Base-by-base conservation (phyloP, 2,888 invertebrate genomes). In the Apotomis capreana region DNA sequence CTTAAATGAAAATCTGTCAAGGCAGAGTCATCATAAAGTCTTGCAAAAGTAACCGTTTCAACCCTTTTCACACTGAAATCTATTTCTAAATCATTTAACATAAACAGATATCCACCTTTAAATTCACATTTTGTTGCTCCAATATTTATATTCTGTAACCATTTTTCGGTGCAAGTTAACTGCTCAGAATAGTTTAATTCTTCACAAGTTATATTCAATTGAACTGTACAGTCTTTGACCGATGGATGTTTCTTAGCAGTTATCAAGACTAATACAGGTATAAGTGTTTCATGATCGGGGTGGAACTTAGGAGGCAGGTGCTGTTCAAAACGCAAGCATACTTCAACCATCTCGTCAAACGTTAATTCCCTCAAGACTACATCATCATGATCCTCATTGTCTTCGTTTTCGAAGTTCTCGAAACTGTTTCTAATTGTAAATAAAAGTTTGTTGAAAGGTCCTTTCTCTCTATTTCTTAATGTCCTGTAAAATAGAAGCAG, bases 11-110 rank as follows among this genome's bases (percentile, higher is more conserved):
- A 59, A 9, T 59, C 59, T 5, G 40, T 44, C 40, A 59, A n/a
- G 3, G 40, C n/a, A 10, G 36, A 26, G 13, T 59, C 59, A 59
- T 59, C 60, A 60, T 60, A 58, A 58, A 60, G 60, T 9, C 10
- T 60, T 60, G 60, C 59, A 13, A 59, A 59, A 40, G 59, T 59
- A 59, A 59, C 40, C 40, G 44, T 15, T 59, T 59, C 44, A 40
- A 40, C 8, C 13, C 40, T 40, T 40, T 40, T 59, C 13, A 40
- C 13, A 13, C 10, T 55, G 15, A 55, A 36, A 55, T 55, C 26
- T 55, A 55, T 55, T 55, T 55, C 55, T 55, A 55, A 10, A 5
- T 55, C 36, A 55, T 40, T 40, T 40, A 3, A 40, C 40, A 59
- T 59, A 40, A 1, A 0, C 8, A 59, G 26, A 26, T 26, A 26